Evolutionary conservation across 2,797 vertebrate species (phyloP).

Genomic region (Syndactyla subalaris): DNA sequence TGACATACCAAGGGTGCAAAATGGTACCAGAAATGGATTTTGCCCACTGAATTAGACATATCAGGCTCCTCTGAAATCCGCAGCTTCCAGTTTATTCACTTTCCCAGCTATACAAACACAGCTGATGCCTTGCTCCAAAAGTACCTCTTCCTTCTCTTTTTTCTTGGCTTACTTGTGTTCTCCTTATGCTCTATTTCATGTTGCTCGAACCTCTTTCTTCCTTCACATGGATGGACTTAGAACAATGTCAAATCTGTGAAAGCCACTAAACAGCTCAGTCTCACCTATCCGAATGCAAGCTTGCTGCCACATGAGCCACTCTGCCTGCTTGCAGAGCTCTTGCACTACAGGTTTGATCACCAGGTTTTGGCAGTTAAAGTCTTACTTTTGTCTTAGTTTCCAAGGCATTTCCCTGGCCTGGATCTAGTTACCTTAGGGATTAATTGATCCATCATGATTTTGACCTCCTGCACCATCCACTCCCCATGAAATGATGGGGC

Average conservation of each 20-base stretch:
- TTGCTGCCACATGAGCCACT: neutral
- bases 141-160: neutral
- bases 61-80: neutral
- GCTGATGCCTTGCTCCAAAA: neutral
- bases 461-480: conserved; percentile 66
- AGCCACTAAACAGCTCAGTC: neutral
- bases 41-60: neutral
- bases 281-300: neutral
- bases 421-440: conserved; percentile 68
- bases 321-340: neutral
- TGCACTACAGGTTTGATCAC: neutral
- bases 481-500: conserved; percentile 68
- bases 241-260: neutral
- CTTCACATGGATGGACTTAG: neutral
- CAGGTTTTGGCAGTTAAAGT: conserved; percentile 6
- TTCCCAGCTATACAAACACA: neutral
- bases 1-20: neutral
- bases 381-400: conserved; percentile 26
- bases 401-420: conserved; percentile 32
- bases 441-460: conserved; percentile 72
- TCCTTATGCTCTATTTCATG: neutral
- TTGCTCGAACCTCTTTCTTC: neutral
- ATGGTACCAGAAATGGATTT: neutral
- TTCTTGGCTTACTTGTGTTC: neutral
- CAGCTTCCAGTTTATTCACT: neutral